These are phyloP conservation scores for Antennarius maculatus DNA, from an alignment of 2,797 vertebrate genomes.

Conservation along the genomic window DNA sequence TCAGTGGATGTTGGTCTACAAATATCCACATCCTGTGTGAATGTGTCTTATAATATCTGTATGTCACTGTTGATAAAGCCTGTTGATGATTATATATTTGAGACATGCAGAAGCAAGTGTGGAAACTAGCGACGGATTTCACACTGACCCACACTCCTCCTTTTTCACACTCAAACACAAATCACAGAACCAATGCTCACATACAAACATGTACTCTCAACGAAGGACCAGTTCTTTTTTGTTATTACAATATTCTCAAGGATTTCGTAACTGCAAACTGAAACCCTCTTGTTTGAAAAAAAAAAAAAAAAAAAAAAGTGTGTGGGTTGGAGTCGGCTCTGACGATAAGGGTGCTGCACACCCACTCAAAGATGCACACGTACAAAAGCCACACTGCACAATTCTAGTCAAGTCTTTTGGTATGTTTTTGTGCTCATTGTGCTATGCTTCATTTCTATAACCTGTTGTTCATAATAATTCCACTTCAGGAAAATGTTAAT, in stretches of 20 bases:
- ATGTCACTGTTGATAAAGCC: too few relatives aligned
- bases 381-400: background rate
- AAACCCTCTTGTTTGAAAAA: constrained; percentile 21
- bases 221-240: background rate
- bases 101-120: background rate
- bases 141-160: background rate
- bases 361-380: background rate
- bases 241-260: constrained; percentile 10
- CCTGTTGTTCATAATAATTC: too few relatives aligned
- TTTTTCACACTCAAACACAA: background rate
- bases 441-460: too few relatives aligned
- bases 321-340: background rate
- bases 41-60: background rate
- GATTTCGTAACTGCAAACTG: constrained; percentile 9
- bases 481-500: background rate
- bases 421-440: too few relatives aligned
- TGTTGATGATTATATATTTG: background rate
- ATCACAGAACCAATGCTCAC: background rate
- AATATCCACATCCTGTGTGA: constrained; percentile 8
- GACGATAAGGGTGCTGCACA: background rate
- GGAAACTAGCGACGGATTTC: background rate
- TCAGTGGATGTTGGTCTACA: too few relatives aligned
- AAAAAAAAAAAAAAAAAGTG: constrained; percentile 1
- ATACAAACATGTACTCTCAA: background rate
- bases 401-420: background rate